Evolutionary conservation across 2,888 invertebrate species (phyloP).

Genomic region (Phyllotreta striolata): DNA sequence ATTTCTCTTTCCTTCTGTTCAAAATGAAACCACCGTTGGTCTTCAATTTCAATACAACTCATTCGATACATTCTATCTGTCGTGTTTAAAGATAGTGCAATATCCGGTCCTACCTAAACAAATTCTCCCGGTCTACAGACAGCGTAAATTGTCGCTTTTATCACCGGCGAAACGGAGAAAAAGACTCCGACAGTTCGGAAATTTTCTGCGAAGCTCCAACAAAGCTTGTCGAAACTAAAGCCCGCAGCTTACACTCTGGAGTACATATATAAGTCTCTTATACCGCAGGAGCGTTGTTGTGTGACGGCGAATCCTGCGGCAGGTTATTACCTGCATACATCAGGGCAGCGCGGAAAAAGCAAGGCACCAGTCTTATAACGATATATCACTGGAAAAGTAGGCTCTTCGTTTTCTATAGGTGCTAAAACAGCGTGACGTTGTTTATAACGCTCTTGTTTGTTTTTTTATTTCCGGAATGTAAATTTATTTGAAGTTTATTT

Average conservation of each 20-base stretch:
- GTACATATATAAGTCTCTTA: slow-evolving; percentile 27
- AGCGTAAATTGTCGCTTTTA: slow-evolving; percentile 15
- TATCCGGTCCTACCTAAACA: slow-evolving; percentile 3
- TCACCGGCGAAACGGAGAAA: slow-evolving; percentile 13
- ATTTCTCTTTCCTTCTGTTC: too few relatives aligned
- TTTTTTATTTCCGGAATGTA: too few relatives aligned
- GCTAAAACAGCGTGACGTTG: too few relatives aligned
- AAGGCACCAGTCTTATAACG: slow-evolving; percentile 19
- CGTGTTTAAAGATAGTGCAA: slow-evolving; percentile 15
- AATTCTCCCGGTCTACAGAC: slow-evolving; percentile 4
- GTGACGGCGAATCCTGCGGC: slow-evolving; percentile 25
- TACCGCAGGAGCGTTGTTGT: slow-evolving; percentile 24
- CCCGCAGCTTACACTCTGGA: slow-evolving; percentile 22
- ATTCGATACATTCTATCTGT: background rate
- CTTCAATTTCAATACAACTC: background rate
- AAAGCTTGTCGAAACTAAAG: slow-evolving; percentile 20
- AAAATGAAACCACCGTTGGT: too few relatives aligned
- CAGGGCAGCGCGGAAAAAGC: slow-evolving; percentile 15
- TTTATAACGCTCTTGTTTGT: too few relatives aligned
- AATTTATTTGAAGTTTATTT: too few relatives aligned
- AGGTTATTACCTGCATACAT: slow-evolving; percentile 40
- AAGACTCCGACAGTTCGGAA: slow-evolving; percentile 12
- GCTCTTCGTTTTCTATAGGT: too few relatives aligned
- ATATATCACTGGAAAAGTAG: slow-evolving; percentile 18
- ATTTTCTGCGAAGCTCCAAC: slow-evolving; percentile 12